Percentiles rank a stretch among this genome's conserved stretches.
Evolutionary conservation across 1,140 invertebrate genomes (phyloP).

Genomic region (Plectrocnemia conspersa): DNA sequence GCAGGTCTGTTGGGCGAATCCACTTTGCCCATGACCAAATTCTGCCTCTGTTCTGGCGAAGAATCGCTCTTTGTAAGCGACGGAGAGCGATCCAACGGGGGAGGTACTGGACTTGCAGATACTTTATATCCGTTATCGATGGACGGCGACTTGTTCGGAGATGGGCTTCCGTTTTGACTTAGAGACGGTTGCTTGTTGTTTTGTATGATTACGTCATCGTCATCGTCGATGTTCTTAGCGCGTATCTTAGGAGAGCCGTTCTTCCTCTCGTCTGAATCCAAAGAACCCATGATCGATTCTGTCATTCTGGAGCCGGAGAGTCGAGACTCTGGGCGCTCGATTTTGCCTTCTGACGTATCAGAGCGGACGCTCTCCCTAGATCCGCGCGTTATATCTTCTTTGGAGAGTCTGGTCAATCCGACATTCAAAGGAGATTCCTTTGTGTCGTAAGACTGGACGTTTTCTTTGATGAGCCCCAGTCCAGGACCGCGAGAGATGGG

Average conservation of each 20-base stretch:
- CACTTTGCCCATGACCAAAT: constrained; percentile 11
- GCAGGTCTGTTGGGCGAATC: constrained; percentile 24
- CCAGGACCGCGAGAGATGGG: constrained; percentile 41
- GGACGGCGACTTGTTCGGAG: constrained; percentile 24
- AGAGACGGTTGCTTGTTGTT: constrained; percentile 35
- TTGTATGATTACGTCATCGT: constrained; percentile 47
- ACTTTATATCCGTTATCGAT: constrained; percentile 22
- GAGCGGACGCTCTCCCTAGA: constrained; percentile 46
- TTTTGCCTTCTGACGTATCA: constrained; percentile 40
- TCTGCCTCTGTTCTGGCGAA: constrained; percentile 41
- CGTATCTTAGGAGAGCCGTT: constrained; percentile 21
- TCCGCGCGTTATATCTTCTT: constrained; percentile 34
- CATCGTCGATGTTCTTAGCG: constrained; percentile 43
- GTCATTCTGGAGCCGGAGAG: constrained; percentile 48
- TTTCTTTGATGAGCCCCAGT: constrained; percentile 49
- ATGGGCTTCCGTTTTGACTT: constrained; percentile 23
- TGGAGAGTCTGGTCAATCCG: constrained; percentile 31
- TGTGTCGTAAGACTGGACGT: constrained; percentile 29
- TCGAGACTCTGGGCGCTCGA: constrained; percentile 47
- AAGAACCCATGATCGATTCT: constrained; percentile 48
- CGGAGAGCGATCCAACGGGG: constrained; percentile 47
- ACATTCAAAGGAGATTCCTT: constrained; percentile 33
- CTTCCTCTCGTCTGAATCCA: constrained; percentile 37
- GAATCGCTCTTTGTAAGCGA: constrained; percentile 50
- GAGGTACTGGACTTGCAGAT: constrained; percentile 33